Percentiles rank a stretch among this genome's conserved stretches.
Evolutionary conservation across 2,888 invertebrate genomes (phyloP).

Genomic region (Chrysina gloriosa): DNA sequence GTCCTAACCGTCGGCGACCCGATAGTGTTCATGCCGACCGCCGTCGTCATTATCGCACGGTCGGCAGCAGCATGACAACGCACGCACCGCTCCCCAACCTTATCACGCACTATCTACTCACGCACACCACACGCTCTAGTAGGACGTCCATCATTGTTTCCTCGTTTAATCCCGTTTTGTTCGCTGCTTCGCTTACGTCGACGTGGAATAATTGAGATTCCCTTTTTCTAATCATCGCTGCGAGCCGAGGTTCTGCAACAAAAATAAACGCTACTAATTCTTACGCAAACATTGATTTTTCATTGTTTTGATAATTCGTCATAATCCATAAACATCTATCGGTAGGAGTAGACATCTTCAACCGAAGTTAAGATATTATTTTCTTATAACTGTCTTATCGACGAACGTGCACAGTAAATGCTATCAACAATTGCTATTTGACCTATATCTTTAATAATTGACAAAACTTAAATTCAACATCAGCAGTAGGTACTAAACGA

Average conservation of each 20-base stretch:
- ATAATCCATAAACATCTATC: not conserved
- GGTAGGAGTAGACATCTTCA: not conserved
- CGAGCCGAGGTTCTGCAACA: slow-evolving; percentile 15
- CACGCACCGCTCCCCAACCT: slow-evolving; percentile 42
- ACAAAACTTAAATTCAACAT: too few relatives aligned
- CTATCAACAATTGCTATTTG: too few relatives aligned
- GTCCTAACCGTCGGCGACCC: slow-evolving; percentile 49
- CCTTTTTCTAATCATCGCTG: slow-evolving; percentile 32
- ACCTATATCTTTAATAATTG: too few relatives aligned
- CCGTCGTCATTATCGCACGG: slow-evolving; percentile 50
- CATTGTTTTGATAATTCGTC: not conserved
- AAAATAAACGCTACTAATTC: slow-evolving; percentile 26
- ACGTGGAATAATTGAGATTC: slow-evolving; percentile 34
- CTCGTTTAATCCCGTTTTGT: slow-evolving; percentile 45
- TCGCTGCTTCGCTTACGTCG: slow-evolving; percentile 17
- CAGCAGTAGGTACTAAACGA: too few relatives aligned
- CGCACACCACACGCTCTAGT: slow-evolving; percentile 44
- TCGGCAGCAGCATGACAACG: slow-evolving; percentile 49
- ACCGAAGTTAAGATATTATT: too few relatives aligned
- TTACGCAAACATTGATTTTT: slow-evolving; percentile 30
- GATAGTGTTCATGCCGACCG: slow-evolving; percentile 54
- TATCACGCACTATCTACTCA: slow-evolving; percentile 49
- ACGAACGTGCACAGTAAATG: too few relatives aligned
- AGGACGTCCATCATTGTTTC: slow-evolving; percentile 49
- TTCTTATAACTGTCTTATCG: too few relatives aligned